Percentiles rank a stretch among this genome's conserved stretches.
Conservation (phyloP, 2,888 invertebrate genomes). For the Melieria crassipennis region DNA sequence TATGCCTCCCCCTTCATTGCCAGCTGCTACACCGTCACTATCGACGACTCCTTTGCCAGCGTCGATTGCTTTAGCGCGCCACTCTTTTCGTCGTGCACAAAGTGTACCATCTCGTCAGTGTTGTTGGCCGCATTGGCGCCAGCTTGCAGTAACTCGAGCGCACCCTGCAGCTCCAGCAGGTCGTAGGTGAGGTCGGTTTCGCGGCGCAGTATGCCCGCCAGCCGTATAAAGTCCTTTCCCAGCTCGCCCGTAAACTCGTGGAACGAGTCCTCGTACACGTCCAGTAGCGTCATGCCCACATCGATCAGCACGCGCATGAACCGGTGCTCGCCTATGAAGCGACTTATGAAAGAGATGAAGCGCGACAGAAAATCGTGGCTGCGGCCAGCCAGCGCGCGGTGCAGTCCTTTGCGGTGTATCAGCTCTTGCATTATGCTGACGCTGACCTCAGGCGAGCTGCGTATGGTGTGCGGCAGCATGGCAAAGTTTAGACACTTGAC, state of each 20-base stretch:
- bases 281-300: constrained; percentile 78
- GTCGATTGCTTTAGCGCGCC: constrained; percentile 53
- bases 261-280: constrained; percentile 77
- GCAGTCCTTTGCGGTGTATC: constrained; percentile 81
- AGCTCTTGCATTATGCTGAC: constrained; percentile 87
- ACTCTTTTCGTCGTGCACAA: constrained; percentile 41
- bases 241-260: constrained; percentile 72
- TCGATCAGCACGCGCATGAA: constrained; percentile 80
- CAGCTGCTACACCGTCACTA: constrained; percentile 46
- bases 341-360: constrained; percentile 81
- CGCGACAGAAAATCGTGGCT: constrained; percentile 73
- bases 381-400: constrained; percentile 78
- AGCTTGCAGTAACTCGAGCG: constrained; percentile 74
- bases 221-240: constrained; percentile 70
- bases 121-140: constrained; percentile 68
- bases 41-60: constrained; percentile 54
- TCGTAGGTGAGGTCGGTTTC: constrained; percentile 76
- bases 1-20: background rate
- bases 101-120: constrained; percentile 40
- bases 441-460: constrained; percentile 78
- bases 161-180: constrained; percentile 75
- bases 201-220: constrained; percentile 72
- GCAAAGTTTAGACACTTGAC: constrained; percentile 81
- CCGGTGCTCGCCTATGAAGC: constrained; percentile 76
- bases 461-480: constrained; percentile 70